Conservation (phyloP, 2,888 invertebrate species). For the Acleris sparsana region DNA sequence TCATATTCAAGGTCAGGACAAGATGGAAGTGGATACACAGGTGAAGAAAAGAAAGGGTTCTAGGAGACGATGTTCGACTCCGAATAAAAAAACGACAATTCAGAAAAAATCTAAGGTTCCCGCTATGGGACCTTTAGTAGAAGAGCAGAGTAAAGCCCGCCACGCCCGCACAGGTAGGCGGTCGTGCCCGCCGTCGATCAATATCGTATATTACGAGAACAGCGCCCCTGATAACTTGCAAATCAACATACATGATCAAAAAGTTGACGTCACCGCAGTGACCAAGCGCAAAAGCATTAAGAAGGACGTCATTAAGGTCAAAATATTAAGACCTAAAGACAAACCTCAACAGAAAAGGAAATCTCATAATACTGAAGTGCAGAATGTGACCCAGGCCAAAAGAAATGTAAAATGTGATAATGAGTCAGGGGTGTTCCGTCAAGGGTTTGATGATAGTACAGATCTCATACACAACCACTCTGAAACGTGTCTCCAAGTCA, state of each 20-base stretch:
- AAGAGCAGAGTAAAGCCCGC: slow-evolving; percentile 62
- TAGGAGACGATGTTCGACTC: slow-evolving; percentile 63
- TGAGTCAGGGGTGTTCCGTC: slow-evolving; percentile 50
- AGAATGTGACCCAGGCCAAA: slow-evolving; percentile 39
- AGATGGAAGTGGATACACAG: slow-evolving; percentile 45
- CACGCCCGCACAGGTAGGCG: slow-evolving; percentile 56
- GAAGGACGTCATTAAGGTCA: slow-evolving; percentile 73
- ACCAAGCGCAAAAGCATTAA: slow-evolving; percentile 54
- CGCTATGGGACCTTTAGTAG: slow-evolving; percentile 51
- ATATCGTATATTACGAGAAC: slow-evolving; percentile 42
- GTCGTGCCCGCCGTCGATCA: slow-evolving; percentile 62
- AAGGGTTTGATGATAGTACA: slow-evolving; percentile 53
- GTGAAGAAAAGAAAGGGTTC: slow-evolving; percentile 44
- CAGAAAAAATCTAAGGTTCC: slow-evolving; percentile 47
- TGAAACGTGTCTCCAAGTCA: slow-evolving; percentile 68
- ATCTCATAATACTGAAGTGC: slow-evolving; percentile 24
- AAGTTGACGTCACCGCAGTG: slow-evolving; percentile 19
- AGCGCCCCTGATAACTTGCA: slow-evolving; percentile 38
- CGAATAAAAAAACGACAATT: slow-evolving; percentile 52
- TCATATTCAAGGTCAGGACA: slow-evolving; percentile 34
- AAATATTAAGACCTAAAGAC: slow-evolving; percentile 63
- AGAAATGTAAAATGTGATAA: slow-evolving; percentile 59
- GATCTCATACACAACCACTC: slow-evolving; percentile 77
- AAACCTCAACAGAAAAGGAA: slow-evolving; percentile 43
- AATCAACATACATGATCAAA: slow-evolving; percentile 40